These are phyloP conservation scores for Pherbina coryleti DNA, from an alignment of 2,888 invertebrate species.

Conservation along the genomic window DNA sequence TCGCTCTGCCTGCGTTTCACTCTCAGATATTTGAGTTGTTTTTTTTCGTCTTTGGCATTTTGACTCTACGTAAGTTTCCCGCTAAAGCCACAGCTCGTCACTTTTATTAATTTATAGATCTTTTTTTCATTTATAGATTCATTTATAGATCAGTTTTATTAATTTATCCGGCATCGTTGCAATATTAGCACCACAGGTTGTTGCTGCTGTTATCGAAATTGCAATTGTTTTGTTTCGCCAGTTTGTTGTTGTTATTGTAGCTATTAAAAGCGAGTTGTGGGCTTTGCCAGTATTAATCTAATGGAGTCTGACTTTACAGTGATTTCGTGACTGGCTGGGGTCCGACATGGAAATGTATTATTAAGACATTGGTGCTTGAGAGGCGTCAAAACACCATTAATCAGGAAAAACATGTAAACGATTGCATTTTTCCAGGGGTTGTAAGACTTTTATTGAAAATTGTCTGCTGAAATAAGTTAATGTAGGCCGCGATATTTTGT, in stretches of 20 bases:
- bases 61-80: background rate
- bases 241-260: conserved; percentile 33
- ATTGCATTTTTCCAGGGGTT: too few species aligned
- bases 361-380: background rate
- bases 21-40: background rate
- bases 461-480: too few species aligned
- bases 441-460: too few species aligned
- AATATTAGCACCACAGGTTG: background rate
- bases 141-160: conserved; percentile 52
- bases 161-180: conserved; percentile 42
- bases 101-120: conserved; percentile 46
- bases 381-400: background rate
- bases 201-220: background rate
- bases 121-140: conserved; percentile 34
- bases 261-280: background rate
- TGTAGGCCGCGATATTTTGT: too few species aligned
- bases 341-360: background rate
- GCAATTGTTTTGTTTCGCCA: background rate
- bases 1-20: conserved; percentile 49
- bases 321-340: conserved; percentile 46
- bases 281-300: conserved; percentile 48
- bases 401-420: background rate
- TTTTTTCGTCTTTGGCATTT: background rate
- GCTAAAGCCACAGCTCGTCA: conserved; percentile 2
- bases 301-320: conserved; percentile 60